phyloP scores from a whole-genome alignment of 2,888 invertebrate species.

The Aelia acuminata region DNA sequence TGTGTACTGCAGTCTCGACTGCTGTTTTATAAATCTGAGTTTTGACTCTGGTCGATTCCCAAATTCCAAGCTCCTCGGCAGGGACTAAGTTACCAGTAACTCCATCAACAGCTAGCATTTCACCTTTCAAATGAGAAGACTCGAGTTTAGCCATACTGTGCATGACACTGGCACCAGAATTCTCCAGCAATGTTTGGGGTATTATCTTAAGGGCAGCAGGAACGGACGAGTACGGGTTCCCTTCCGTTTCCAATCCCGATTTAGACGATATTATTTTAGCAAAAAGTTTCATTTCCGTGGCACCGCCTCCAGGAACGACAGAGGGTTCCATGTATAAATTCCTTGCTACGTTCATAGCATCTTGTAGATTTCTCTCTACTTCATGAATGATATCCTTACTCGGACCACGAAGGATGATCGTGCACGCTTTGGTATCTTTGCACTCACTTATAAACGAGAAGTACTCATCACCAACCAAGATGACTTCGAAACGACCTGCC shows the following conservation, averaged over 20 bases:
- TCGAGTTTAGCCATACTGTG: conserved; percentile 94
- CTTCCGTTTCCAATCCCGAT: conserved; percentile 71
- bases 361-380: conserved; percentile 85
- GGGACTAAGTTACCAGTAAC: conserved; percentile 93
- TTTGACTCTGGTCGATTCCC: conserved; percentile 98
- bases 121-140: conserved; percentile 85
- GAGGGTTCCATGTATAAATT: conserved; percentile 85
- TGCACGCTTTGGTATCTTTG: conserved; percentile 98
- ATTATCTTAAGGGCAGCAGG: conserved; percentile 96
- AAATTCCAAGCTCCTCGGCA: conserved; percentile 90
- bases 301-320: conserved; percentile 95
- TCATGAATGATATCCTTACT: conserved; percentile 98
- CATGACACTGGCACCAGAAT: conserved; percentile 98
- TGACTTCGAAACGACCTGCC: conserved; percentile 96
- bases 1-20: conserved; percentile 86
- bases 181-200: conserved; percentile 96
- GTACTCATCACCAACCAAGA: conserved; percentile 91
- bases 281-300: conserved; percentile 90
- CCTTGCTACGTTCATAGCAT: conserved; percentile 96
- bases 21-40: conserved; percentile 82
- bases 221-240: conserved; percentile 89
- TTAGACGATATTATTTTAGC: conserved; percentile 24
- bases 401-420: conserved; percentile 94
- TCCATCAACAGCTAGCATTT: conserved; percentile 84
- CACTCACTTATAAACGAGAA: conserved; percentile 95